Conservation (phyloP, 2,888 invertebrate genomes). For the Cryptocephalus primarius region DNA sequence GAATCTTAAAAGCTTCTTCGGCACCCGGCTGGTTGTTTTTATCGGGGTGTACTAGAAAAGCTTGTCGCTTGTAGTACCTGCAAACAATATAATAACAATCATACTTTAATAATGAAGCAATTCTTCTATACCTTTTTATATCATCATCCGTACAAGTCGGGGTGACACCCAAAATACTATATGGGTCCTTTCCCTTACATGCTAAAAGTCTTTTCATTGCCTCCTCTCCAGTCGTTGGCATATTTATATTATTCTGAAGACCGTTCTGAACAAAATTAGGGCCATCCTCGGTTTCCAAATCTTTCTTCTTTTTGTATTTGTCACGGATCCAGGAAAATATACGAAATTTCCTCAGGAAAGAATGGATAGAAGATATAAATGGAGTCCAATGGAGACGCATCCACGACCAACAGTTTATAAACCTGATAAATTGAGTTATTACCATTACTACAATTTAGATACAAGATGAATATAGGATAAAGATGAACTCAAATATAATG, state of each 20-base stretch:
- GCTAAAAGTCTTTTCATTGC: constrained; percentile 82
- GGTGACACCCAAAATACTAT: constrained; percentile 65
- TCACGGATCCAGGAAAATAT: constrained; percentile 32
- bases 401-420: constrained; percentile 28
- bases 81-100: neutral
- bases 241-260: constrained; percentile 59
- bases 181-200: constrained; percentile 93
- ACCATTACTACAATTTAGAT: constrained; percentile 2
- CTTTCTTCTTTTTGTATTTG: constrained; percentile 28
- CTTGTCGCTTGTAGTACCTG: constrained; percentile 80
- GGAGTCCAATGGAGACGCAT: constrained; percentile 24
- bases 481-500: neutral
- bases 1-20: constrained; percentile 91
- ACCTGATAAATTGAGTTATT: constrained; percentile 19
- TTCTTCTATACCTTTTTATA: constrained; percentile 53
- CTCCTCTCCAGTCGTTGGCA: constrained; percentile 87
- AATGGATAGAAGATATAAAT: constrained; percentile 22
- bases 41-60: constrained; percentile 90
- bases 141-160: constrained; percentile 85
- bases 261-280: constrained; percentile 41
- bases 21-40: constrained; percentile 93
- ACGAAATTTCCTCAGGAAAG: constrained; percentile 25
- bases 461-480: neutral
- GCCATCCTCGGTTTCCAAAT: constrained; percentile 36
- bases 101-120: too few relatives aligned